phyloP scores from a whole-genome alignment of 2,113 vertebrate species.

The Bambusicola thoracicus region DNA sequence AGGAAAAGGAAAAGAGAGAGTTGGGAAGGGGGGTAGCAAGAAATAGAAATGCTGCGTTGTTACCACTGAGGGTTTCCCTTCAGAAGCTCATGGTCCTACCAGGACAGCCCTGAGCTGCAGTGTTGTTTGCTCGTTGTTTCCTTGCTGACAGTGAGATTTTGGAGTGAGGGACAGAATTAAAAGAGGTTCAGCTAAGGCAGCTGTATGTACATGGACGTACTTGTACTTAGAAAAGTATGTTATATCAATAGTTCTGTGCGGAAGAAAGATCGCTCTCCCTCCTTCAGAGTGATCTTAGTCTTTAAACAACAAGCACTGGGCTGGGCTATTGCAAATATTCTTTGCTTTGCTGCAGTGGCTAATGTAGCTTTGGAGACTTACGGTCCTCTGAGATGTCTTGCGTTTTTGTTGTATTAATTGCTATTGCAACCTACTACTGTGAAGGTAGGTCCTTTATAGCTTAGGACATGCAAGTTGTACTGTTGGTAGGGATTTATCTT shows the following conservation, averaged over 20 bases:
- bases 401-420: neutral
- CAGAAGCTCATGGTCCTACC: neutral
- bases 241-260: neutral
- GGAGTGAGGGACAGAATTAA: neutral
- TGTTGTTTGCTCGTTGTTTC: neutral
- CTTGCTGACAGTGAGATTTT: neutral
- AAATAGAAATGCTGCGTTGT: neutral
- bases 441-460: neutral
- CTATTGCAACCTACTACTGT: neutral
- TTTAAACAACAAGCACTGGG: neutral
- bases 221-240: neutral
- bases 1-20: neutral
- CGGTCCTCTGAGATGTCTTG: neutral
- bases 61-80: neutral
- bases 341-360: neutral
- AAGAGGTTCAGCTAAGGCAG: neutral
- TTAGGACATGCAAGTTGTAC: rapidly evolving
- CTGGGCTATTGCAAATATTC: neutral
- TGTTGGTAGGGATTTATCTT: neutral
- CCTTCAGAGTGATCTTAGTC: neutral
- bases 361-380: neutral
- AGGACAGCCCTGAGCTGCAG: neutral
- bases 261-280: neutral
- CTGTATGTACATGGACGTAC: rapidly evolving
- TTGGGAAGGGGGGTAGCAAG: neutral